Percentiles rank a stretch among this genome's conserved stretches.
Conservation (phyloP, 2,888 invertebrate genomes). For the Sycophila texana region DNA sequence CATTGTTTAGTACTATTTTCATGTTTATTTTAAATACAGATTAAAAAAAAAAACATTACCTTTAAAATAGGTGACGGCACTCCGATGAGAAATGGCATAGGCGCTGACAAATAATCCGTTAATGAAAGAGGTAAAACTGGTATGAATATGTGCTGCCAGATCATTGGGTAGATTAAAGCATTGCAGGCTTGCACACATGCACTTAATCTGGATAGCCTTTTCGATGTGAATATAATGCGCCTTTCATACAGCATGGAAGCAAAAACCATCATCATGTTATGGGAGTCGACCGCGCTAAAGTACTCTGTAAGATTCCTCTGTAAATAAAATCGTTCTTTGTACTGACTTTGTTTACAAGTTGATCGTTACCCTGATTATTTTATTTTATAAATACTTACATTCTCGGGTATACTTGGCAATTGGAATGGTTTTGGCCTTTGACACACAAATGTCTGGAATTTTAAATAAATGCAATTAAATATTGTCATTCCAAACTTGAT, state of each 20-base stretch:
- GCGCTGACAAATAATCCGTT: constrained; percentile 93
- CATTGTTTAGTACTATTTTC: neutral
- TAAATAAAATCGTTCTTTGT: constrained; percentile 63
- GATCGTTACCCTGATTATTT: constrained; percentile 19
- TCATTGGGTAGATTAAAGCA: constrained; percentile 97
- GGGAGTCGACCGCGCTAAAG: constrained; percentile 96
- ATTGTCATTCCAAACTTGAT: neutral
- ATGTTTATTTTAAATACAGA: constrained; percentile 10
- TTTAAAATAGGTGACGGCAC: constrained; percentile 91
- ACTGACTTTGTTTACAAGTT: constrained; percentile 10
- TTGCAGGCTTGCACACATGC: constrained; percentile 96
- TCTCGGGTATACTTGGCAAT: constrained; percentile 96
- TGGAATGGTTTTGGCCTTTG: constrained; percentile 87
- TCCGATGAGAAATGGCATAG: constrained; percentile 98
- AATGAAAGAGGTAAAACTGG: constrained; percentile 93
- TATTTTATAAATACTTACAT: constrained; percentile 81
- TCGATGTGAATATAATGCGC: constrained; percentile 94
- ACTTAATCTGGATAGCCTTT: constrained; percentile 90
- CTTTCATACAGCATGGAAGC: constrained; percentile 96
- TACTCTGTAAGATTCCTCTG: constrained; percentile 98
- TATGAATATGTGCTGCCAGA: constrained; percentile 99
- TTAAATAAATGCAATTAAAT: constrained; percentile 1
- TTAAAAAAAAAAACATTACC: constrained; percentile 76
- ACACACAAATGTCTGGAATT: constrained; percentile 84
- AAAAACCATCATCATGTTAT: constrained; percentile 96